Base-by-base conservation (phyloP, 2,797 vertebrate species). In the Remorina albescens region DNA sequence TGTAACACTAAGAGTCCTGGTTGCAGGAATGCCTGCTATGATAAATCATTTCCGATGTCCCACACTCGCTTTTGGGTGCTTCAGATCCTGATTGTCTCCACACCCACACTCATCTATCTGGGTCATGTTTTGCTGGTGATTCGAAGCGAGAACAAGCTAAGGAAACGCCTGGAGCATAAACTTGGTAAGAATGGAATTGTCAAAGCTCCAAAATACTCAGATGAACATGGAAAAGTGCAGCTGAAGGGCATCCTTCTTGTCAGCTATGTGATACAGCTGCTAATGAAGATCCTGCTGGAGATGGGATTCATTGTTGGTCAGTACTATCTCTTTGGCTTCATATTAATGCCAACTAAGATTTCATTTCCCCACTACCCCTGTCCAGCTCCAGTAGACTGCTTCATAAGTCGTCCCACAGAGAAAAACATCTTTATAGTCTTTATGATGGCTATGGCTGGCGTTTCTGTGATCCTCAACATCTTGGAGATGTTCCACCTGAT, bases 1-100 rank as follows among this genome's bases (percentile, higher is more conserved):
- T 98, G 96, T 86, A 97, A 98, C 91, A 96, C 94, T 3, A 85
- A 81, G 2, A 96, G 95, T 57, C 93, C 93, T 0, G 97, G 97
- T 56, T 98, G 96, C 30, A 95, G 88, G 88, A 96, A 96, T 0
- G 91, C 95, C 53, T 97, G 96, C 93, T 98, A 97, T 0, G 94
- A 98, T 2, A 78, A 89, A 6, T 91, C 94, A 26, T 98, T 98
- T 78, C 97, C 97, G 37, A 91, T 98, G 73, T 98, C 97, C 56
- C 96, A 98, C 88, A 94, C 96, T n/a, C 93, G 96, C 23, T 95
- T 96, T 80, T 98, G 97, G 97, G 96, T 97, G 28, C 94, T 98
- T 49, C 97, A 98, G 92, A 97, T 98, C 88, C 96, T 98, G 64
- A 96, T 95, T 0, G 96, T 98, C 8, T 96, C 96, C 68, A 95